Base-by-base conservation (phyloP, 2,797 vertebrate species). In the Avahi laniger region DNA sequence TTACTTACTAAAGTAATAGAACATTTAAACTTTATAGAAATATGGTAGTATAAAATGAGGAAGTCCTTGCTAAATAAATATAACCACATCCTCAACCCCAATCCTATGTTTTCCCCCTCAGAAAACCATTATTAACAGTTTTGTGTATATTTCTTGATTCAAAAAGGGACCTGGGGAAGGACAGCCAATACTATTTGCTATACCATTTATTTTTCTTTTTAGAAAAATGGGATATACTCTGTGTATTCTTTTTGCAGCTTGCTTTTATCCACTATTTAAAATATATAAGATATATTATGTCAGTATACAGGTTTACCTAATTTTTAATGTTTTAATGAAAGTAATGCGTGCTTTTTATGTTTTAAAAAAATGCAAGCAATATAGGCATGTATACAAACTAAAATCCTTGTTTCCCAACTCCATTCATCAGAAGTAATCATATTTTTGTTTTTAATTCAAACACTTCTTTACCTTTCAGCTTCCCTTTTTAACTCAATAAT, bases 391-490 rank as follows among this genome's bases (percentile, higher is more conserved):
- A 28, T 33, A 72, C 87, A 85, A 38, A 78, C 30, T 83, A 73
- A 87, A 79, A 75, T 41, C 41, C 43, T 96, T 61, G 48, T 33
- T 59, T 9, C 20, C n/a, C 4, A 90, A 2, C n/a, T 30, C 52
- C 52, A 57, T 20, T 91, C 57, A 76, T 33, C 15, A 59, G 38
- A 88, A 73, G 13, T 48, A 86, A 52, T 83, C 43, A n/a, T 76
- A 41, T 61, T 59, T 69, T 97, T 52, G 43, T 80, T 91, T 96
- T 93, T 75, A 90, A 82, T 79, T 83, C 43, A 94, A 52, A n/a
- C 15, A 33, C 38, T 65, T 48, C 35, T 57, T 26, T 72, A 59
- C 33, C 20, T 43, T 57, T 6, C 22, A 86, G 24, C 41, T 80
- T n/a, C 35, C 61, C 20, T 67, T 94, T 83, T 82, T 73, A 57